Conservation (phyloP, 2,797 vertebrate species). For the Okamejei kenojei region DNA sequence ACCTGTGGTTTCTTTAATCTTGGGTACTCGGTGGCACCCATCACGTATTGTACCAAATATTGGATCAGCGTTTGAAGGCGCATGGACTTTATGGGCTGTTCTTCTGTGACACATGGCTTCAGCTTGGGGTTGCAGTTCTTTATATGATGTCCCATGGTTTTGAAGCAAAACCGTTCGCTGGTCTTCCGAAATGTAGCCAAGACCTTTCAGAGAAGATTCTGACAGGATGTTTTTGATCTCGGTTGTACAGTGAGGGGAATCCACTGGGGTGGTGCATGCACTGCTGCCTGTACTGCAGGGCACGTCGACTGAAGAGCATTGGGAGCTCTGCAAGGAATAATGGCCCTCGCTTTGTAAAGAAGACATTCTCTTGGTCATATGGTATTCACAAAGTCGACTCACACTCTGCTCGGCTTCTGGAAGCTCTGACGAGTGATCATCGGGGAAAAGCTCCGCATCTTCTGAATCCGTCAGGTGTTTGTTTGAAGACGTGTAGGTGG, state of each 20-base stretch:
- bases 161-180: slow-evolving; percentile 69
- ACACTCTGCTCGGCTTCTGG: slow-evolving; percentile 69
- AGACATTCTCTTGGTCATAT: slow-evolving; percentile 85
- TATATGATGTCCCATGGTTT: slow-evolving; percentile 64
- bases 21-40: slow-evolving; percentile 81
- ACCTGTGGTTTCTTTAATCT: slow-evolving; percentile 99
- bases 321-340: slow-evolving; percentile 88
- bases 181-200: slow-evolving; percentile 66
- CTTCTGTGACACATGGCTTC: slow-evolving; percentile 77
- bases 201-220: slow-evolving; percentile 70
- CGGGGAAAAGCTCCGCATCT: slow-evolving; percentile 55
- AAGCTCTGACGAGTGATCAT: slow-evolving; percentile 68
- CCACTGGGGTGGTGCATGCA: slow-evolving; percentile 79
- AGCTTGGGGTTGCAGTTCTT: slow-evolving; percentile 74
- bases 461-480: slow-evolving; percentile 66
- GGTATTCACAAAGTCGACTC: slow-evolving; percentile 76
- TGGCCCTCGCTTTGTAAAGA: slow-evolving; percentile 85
- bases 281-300: slow-evolving; percentile 88
- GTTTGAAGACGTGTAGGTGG: slow-evolving; percentile 62
- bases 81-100: slow-evolving; percentile 79
- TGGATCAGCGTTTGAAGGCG: slow-evolving; percentile 73
- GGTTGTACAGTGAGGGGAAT: slow-evolving; percentile 81
- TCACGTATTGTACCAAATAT: slow-evolving; percentile 74
- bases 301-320: slow-evolving; percentile 90
- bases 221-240: slow-evolving; percentile 74